Conservation (phyloP, 2,113 vertebrate species). For the Crotalus helleri region DNA sequence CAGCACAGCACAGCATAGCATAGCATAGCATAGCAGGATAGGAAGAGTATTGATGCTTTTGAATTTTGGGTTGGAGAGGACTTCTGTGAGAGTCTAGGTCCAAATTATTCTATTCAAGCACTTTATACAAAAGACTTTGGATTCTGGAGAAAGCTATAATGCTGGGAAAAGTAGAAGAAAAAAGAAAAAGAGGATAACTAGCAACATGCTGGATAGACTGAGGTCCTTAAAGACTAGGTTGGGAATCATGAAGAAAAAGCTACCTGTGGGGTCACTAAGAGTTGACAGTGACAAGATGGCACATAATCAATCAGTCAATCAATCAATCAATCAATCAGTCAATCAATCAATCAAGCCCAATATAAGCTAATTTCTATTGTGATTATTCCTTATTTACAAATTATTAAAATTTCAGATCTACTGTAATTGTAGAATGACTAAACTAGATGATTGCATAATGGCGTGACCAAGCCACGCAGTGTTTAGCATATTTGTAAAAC, state of each 20-base stretch:
- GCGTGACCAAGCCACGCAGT: slow-evolving; percentile 7
- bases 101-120: background rate
- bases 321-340: too few species aligned
- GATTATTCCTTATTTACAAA: background rate
- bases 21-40: too few species aligned
- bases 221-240: background rate
- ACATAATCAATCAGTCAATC: background rate
- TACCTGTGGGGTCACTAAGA: background rate
- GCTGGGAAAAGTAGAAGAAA: background rate
- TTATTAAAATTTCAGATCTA: background rate
- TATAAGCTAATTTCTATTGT: background rate
- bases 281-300: background rate
- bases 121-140: background rate
- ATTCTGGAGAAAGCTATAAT: background rate
- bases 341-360: background rate
- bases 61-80: background rate
- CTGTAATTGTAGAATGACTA: background rate
- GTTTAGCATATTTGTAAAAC: slow-evolving; percentile 18
- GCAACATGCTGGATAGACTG: background rate
- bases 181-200: background rate
- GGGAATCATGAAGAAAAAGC: background rate
- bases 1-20: background rate
- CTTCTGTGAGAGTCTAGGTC: background rate
- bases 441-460: background rate
- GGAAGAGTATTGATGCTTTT: background rate